phyloP scores from a whole-genome alignment of 1,140 invertebrate genomes.

The Vollenhovia emeryi region DNA sequence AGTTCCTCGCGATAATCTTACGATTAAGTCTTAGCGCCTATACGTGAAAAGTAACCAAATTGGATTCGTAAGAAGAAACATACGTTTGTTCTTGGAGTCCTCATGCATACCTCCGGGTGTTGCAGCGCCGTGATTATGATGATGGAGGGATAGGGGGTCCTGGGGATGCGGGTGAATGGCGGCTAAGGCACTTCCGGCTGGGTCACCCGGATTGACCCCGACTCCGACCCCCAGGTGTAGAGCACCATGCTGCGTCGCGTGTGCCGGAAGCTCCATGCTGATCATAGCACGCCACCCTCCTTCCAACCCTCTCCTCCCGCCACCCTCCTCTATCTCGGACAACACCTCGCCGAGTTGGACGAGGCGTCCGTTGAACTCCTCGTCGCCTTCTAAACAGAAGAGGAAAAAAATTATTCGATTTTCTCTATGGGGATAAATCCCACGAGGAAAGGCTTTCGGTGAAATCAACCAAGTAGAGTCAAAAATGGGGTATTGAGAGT shows the following conservation, averaged over 20 bases:
- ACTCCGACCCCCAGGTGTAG: slow-evolving; percentile 81
- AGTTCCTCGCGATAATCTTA: slow-evolving; percentile 31
- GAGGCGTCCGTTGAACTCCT: slow-evolving; percentile 73
- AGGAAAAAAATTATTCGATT: neutral
- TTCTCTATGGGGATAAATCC: neutral
- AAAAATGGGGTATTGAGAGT: too few relatives aligned
- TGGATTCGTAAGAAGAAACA: slow-evolving; percentile 83
- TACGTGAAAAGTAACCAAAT: neutral
- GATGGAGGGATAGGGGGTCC: slow-evolving; percentile 80
- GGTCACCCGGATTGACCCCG: slow-evolving; percentile 80
- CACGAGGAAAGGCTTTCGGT: too few relatives aligned
- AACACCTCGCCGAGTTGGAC: slow-evolving; percentile 75
- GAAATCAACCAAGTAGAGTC: too few relatives aligned
- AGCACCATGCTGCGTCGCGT: slow-evolving; percentile 81
- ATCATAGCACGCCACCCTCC: slow-evolving; percentile 82
- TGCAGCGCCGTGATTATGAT: slow-evolving; percentile 79
- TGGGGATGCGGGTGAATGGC: slow-evolving; percentile 82
- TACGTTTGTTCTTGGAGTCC: slow-evolving; percentile 85
- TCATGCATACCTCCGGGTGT: slow-evolving; percentile 84
- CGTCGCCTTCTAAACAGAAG: slow-evolving; percentile 65
- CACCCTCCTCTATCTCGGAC: slow-evolving; percentile 76
- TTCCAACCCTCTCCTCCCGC: slow-evolving; percentile 75
- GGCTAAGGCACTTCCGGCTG: slow-evolving; percentile 79
- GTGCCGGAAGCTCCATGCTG: slow-evolving; percentile 83
- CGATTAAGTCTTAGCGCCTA: neutral